These are phyloP conservation scores for Platycercus adscitus DNA, from an alignment of 2,113 vertebrate species.

Conservation along the genomic window DNA sequence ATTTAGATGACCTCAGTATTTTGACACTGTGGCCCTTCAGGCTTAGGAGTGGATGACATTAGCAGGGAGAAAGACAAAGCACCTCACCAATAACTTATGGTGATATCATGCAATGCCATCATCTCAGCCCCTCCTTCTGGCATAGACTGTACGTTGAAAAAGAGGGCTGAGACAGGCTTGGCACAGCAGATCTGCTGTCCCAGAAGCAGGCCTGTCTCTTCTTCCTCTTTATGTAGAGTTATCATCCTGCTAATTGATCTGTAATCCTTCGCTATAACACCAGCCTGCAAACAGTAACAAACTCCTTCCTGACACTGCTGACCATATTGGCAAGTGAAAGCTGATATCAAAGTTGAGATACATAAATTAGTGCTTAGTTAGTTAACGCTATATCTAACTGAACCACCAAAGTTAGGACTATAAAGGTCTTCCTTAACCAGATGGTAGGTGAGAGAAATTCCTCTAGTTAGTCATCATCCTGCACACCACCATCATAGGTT, in stretches of 20 bases:
- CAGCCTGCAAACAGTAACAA: background rate
- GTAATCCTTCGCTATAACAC: background rate
- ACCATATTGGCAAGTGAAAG: background rate
- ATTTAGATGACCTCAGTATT: background rate
- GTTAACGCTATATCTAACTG: background rate
- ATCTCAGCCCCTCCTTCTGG: background rate
- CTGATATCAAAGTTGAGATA: background rate
- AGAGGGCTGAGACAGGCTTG: background rate
- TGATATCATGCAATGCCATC: accelerated
- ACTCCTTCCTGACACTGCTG: background rate
- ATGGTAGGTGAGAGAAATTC: background rate
- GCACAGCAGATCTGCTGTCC: background rate
- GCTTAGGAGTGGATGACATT: background rate
- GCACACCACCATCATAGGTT: background rate
- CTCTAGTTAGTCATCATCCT: background rate
- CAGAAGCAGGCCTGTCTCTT: background rate
- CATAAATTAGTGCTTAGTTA: background rate
- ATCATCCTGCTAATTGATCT: background rate
- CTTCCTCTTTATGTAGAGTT: background rate
- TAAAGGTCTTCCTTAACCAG: background rate
- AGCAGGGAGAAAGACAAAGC: background rate
- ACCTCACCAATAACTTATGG: background rate
- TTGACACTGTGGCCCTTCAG: background rate
- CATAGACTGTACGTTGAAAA: background rate
- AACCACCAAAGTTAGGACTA: background rate